Evolutionary conservation across 2,888 invertebrate genomes (phyloP).

Genomic region (Catocala nupta): DNA sequence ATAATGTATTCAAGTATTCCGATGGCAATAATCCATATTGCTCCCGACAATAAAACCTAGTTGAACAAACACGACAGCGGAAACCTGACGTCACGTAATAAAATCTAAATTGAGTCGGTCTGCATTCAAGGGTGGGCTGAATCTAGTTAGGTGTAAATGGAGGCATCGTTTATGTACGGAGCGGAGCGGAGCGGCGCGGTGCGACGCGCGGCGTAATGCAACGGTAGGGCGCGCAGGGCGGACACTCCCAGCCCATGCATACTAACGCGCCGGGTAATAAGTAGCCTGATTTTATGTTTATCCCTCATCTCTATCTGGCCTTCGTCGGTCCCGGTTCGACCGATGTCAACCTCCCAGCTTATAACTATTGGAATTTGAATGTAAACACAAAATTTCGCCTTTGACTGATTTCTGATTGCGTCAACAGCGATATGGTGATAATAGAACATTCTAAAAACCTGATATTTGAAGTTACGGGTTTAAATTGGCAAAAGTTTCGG

Average conservation of each 20-base stretch:
- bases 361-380: constrained; percentile 37
- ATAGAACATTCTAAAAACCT: not conserved
- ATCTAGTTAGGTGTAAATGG: constrained; percentile 74
- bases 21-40: not conserved
- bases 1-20: not conserved
- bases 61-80: constrained; percentile 25
- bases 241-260: constrained; percentile 84
- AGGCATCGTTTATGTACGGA: constrained; percentile 75
- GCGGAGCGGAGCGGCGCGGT: constrained; percentile 47
- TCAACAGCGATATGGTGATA: constrained; percentile 11
- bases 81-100: constrained; percentile 57
- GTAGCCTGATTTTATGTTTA: constrained; percentile 78
- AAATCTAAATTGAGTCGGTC: constrained; percentile 66
- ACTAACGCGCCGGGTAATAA: constrained; percentile 83
- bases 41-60: constrained; percentile 25
- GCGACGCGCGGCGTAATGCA: constrained; percentile 61
- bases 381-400: constrained; percentile 42
- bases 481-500: no score
- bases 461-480: no score
- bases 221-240: constrained; percentile 66
- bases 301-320: constrained; percentile 55
- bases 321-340: constrained; percentile 15
- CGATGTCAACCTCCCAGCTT: constrained; percentile 25
- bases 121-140: constrained; percentile 62
- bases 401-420: constrained; percentile 36